Evolutionary conservation across 2,797 vertebrate genomes (phyloP).

Genomic region (Dicrostonyx torquatus): DNA sequence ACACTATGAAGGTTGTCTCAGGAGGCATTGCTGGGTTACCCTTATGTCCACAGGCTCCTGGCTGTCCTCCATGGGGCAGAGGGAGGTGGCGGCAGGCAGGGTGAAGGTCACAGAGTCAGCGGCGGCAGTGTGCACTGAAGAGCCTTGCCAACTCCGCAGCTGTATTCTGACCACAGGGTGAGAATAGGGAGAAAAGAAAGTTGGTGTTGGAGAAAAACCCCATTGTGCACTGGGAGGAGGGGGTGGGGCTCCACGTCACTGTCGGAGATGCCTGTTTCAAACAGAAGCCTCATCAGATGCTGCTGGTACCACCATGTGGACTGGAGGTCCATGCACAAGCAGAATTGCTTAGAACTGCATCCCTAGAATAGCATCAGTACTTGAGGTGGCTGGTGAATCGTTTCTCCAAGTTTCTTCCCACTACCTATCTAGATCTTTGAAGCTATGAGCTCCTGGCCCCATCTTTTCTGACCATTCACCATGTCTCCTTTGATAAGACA

Average conservation of each 20-base stretch:
- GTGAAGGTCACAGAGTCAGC: constrained; percentile 89
- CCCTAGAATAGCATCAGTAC: not conserved
- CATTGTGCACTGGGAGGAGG: not conserved
- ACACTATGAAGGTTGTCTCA: not conserved
- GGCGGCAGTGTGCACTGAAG: constrained; percentile 84
- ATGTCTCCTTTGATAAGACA: not conserved
- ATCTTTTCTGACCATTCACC: not conserved
- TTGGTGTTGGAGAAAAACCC: not conserved
- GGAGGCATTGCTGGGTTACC: constrained; percentile 82
- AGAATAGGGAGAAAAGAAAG: constrained; percentile 16
- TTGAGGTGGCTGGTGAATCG: not conserved
- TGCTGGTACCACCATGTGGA: not conserved
- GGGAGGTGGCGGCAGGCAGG: constrained; percentile 88
- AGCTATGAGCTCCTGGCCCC: not conserved
- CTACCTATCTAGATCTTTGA: not conserved
- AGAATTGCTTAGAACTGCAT: not conserved
- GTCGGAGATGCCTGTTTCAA: too few species aligned
- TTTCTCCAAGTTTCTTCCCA: not conserved
- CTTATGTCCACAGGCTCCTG: constrained; percentile 92
- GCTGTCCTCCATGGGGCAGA: constrained; percentile 79
- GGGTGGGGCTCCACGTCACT: not conserved
- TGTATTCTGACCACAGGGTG: constrained; percentile 82
- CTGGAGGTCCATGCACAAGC: not conserved
- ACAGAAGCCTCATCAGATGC: not conserved
- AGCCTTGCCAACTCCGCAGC: constrained; percentile 81